Evolutionary conservation across 2,888 invertebrate genomes (phyloP).

Genomic region (Sicus ferrugineus): DNA sequence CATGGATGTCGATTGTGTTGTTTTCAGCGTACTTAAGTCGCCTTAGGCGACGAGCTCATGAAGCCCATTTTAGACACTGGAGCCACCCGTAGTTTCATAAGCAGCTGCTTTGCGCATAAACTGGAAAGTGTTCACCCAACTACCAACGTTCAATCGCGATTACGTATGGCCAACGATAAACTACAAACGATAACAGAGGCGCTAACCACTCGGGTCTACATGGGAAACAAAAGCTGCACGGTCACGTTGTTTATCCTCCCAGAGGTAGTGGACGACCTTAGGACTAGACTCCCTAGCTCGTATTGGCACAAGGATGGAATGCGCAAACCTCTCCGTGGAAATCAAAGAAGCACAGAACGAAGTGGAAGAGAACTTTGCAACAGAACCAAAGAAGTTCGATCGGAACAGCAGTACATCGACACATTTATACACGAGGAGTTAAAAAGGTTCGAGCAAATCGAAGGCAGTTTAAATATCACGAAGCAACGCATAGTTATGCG

Average conservation of each 20-base stretch:
- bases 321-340: neutral
- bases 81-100: neutral
- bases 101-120: neutral
- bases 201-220: neutral
- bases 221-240: neutral
- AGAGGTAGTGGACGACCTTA: no score
- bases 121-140: neutral
- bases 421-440: neutral
- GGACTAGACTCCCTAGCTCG: no score
- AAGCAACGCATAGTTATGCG: slow-evolving; percentile 10
- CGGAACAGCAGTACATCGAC: neutral
- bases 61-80: neutral
- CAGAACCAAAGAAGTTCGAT: neutral
- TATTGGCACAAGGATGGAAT: no score
- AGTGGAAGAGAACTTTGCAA: neutral
- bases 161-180: neutral
- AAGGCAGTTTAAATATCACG: neutral
- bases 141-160: neutral
- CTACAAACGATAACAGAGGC: neutral
- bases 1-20: no score
- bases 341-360: neutral
- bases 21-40: no score
- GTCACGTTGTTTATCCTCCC: no score
- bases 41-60: no score
- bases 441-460: neutral